phyloP scores from a whole-genome alignment of 92 coral and sea anemone genomes.

The Paramuricea clavata region DNA sequence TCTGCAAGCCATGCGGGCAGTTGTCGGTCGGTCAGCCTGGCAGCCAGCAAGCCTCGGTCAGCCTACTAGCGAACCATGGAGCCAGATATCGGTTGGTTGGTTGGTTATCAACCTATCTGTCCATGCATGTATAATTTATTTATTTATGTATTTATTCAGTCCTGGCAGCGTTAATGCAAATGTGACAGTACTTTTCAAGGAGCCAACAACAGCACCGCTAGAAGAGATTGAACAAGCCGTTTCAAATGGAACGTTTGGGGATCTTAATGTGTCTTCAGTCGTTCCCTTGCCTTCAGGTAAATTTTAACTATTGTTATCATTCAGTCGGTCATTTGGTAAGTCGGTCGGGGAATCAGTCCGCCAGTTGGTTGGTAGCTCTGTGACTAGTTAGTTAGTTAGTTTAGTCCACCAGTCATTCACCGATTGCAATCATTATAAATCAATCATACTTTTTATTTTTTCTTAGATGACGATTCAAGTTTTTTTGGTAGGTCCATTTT shows the following conservation, averaged over 20 bases:
- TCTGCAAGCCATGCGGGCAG: no score
- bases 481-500: not conserved
- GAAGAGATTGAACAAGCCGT: conserved; percentile 14
- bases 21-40: no score
- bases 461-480: not conserved
- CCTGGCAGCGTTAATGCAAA: conserved; percentile 37
- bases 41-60: not conserved
- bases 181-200: conserved; percentile 21
- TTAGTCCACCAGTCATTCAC: not conserved
- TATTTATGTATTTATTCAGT: not conserved
- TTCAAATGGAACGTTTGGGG: conserved; percentile 33
- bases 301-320: not conserved
- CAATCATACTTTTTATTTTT: not conserved
- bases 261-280: conserved; percentile 15
- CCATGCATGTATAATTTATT: not conserved
- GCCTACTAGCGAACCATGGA: no score
- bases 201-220: not conserved
- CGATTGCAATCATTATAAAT: not conserved
- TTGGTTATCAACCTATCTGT: not conserved
- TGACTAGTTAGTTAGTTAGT: not conserved
- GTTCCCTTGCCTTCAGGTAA: not conserved
- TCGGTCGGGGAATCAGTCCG: not conserved
- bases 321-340: not conserved
- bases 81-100: not conserved
- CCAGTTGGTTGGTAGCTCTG: not conserved